phyloP scores from a whole-genome alignment of 2,888 invertebrate species.

The Eurois occulta region DNA sequence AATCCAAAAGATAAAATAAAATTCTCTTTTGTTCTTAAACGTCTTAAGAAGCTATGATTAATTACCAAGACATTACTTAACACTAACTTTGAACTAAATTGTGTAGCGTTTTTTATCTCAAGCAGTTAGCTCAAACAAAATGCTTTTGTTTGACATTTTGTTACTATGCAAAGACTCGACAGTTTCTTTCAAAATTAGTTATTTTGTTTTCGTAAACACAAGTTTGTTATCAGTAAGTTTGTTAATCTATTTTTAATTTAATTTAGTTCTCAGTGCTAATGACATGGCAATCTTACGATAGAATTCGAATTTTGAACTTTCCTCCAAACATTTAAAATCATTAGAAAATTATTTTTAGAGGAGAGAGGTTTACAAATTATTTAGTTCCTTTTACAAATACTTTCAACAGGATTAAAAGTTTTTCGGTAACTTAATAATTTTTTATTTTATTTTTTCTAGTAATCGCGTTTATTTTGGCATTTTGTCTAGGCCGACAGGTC shows the following conservation, averaged over 20 bases:
- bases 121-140: background rate
- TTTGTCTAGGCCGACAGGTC: background rate
- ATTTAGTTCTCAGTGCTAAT: background rate
- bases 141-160: slow-evolving; percentile 16
- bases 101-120: slow-evolving; percentile 30
- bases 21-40: background rate
- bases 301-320: background rate
- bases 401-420: background rate
- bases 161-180: background rate
- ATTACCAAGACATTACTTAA: slow-evolving; percentile 39
- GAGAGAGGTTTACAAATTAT: background rate
- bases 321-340: background rate
- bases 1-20: background rate
- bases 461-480: background rate
- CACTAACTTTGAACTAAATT: slow-evolving; percentile 27
- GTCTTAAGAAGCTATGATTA: slow-evolving; percentile 41
- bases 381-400: background rate
- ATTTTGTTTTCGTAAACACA: background rate
- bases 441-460: background rate
- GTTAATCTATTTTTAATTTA: slow-evolving; percentile 13
- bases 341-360: background rate
- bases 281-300: background rate
- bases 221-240: slow-evolving; percentile 7
- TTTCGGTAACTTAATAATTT: background rate
- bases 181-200: slow-evolving; percentile 14